Percentiles rank a stretch among this genome's conserved stretches.
Evolutionary conservation across 1,140 invertebrate genomes (phyloP).

Genomic region (Aporrectodea caliginosa): DNA sequence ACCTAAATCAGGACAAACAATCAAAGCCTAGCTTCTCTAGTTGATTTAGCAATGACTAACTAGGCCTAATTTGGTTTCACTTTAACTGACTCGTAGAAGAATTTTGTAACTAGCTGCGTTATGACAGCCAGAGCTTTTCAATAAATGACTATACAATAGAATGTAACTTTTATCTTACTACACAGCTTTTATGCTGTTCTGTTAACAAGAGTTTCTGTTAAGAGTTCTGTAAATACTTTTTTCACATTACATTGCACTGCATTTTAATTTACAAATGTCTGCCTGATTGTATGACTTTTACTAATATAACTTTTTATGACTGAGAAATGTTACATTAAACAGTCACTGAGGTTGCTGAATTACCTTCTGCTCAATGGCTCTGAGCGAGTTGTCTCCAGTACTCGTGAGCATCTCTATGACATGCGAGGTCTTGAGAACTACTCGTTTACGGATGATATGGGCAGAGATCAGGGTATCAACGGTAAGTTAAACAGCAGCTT

Average conservation of each 20-base stretch:
- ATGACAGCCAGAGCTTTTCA: no score
- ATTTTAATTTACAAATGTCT: neutral
- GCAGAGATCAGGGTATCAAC: constrained; percentile 95
- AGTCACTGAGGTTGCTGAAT: constrained; percentile 83
- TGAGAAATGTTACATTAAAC: constrained; percentile 25
- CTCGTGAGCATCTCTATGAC: constrained; percentile 96
- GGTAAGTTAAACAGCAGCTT: constrained; percentile 48
- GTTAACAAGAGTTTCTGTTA: neutral
- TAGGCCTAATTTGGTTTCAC: no score
- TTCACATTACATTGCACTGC: neutral
- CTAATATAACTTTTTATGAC: neutral
- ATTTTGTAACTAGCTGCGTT: no score
- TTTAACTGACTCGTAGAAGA: no score
- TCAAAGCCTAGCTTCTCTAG: no score
- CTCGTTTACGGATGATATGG: constrained; percentile 90
- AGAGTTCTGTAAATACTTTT: neutral
- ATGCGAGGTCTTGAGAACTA: constrained; percentile 91
- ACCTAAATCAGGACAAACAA: no score
- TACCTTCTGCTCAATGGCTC: constrained; percentile 95
- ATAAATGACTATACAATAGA: no score
- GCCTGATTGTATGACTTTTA: neutral
- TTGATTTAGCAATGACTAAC: no score
- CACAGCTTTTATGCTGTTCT: neutral
- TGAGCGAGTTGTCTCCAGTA: constrained; percentile 91
- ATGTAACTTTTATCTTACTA: no score